phyloP scores from a whole-genome alignment of 1,140 invertebrate species.

The Octopus bimaculoides region DNA sequence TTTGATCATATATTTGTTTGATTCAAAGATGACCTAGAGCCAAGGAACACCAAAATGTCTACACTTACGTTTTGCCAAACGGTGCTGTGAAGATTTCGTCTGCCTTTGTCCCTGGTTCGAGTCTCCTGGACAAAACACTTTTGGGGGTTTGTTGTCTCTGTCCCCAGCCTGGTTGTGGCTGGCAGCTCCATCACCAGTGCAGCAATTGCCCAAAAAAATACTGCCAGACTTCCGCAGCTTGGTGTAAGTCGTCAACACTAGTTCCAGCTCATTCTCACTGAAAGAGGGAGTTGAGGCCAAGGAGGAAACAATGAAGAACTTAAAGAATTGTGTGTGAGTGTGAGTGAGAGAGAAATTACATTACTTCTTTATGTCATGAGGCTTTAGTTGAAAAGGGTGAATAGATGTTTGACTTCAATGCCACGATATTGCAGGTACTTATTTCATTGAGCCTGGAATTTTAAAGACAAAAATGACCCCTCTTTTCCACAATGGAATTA shows the following conservation, averaged over 20 bases:
- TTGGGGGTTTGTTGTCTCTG: constrained; percentile 14
- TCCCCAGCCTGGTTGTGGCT: background rate
- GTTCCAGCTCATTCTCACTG: constrained; percentile 68
- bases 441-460: too few species aligned
- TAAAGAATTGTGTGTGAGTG: too few species aligned
- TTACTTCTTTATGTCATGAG: too few species aligned
- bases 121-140: constrained; percentile 16
- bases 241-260: constrained; percentile 66
- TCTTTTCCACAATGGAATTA: too few species aligned
- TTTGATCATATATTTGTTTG: constrained; percentile 16
- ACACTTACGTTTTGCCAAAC: constrained; percentile 20
- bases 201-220: constrained; percentile 62
- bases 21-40: background rate
- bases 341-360: too few species aligned
- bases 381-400: too few species aligned
- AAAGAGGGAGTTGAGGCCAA: constrained; percentile 18
- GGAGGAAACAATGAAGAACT: too few species aligned
- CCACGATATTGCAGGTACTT: too few species aligned
- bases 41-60: background rate
- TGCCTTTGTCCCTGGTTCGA: constrained; percentile 11
- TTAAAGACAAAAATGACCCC: too few species aligned
- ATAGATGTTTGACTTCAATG: too few species aligned
- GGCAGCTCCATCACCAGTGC: constrained; percentile 17
- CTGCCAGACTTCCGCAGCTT: constrained; percentile 67
- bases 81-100: constrained; percentile 16